These are phyloP conservation scores for Cnemophilus loriae DNA, from an alignment of 2,113 vertebrate species.

Conservation along the genomic window DNA sequence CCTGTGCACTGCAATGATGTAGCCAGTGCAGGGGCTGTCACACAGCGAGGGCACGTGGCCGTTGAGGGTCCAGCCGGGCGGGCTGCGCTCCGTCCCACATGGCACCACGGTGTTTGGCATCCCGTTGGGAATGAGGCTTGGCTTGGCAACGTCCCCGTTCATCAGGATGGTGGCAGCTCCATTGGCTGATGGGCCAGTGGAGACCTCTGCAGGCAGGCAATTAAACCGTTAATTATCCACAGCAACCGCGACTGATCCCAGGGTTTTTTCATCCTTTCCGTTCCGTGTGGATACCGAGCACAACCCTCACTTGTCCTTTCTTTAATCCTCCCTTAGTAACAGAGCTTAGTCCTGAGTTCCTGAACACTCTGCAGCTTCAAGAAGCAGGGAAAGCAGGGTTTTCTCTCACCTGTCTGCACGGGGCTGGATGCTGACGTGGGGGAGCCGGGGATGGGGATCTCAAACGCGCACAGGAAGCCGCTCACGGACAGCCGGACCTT, in stretches of 20 bases:
- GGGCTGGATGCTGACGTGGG: conserved; percentile 86
- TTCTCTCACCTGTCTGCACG: conserved; percentile 80
- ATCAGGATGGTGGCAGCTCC: conserved; percentile 69
- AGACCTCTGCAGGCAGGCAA: conserved; percentile 59
- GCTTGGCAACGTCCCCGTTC: conserved; percentile 74
- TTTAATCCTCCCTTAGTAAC: not conserved
- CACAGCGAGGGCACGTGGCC: conserved; percentile 79
- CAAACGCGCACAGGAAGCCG: conserved; percentile 93
- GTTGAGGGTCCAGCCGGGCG: conserved; percentile 79
- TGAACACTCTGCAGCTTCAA: not conserved
- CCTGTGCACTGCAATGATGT: conserved; percentile 97
- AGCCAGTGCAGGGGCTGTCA: conserved; percentile 89
- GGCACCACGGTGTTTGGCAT: conserved; percentile 83
- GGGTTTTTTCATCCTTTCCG: rapidly evolving
- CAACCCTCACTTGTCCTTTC: not conserved
- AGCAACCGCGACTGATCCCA: not conserved
- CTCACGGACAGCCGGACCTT: conserved; percentile 92
- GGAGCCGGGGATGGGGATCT: conserved; percentile 91
- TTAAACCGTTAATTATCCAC: not conserved
- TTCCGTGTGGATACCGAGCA: rapidly evolving
- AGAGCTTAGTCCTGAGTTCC: not conserved
- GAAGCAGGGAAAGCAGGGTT: not conserved
- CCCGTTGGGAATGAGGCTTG: conserved; percentile 84
- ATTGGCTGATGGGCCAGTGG: conserved; percentile 71
- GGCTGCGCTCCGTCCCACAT: conserved; percentile 76